Base-by-base conservation (phyloP, 2,888 invertebrate genomes). In the Parnassius mnemosyne region DNA sequence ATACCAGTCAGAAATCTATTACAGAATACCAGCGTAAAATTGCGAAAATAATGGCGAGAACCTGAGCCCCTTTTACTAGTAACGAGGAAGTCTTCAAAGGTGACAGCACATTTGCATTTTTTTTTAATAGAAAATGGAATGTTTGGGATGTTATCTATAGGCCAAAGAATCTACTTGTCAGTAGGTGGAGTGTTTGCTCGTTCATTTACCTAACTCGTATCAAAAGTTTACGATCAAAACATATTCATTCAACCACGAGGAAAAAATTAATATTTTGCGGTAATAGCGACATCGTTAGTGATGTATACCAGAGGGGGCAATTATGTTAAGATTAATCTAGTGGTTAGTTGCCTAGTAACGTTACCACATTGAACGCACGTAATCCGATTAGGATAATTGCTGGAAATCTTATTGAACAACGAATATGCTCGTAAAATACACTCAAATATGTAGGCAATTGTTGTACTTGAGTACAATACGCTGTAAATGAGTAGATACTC, bases 321-420 rank as follows among this genome's bases (percentile, higher is more conserved):
- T 91, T 89, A 88, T 73, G 72, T 71, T 66, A 74, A 82, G 85
- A 85, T 87, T 88, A 60, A 64, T 64, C 60, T 60, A 80, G 89
- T 81, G 87, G 89, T 85, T 78, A 78, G 90, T 90, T 89, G 89
- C 90, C 72, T 86, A 82, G 91, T 86, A 85, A 91, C 89, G 89
- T 86, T 84, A 79, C 77, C 69, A 72, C 77, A 68, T 76, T 75
- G 74, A 72, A 69, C 75, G 75, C 67, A 67, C 66, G 75, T 87
- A 87, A 90, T 85, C 90, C 87, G 89, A 90, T 91, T 91, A 89
- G 74, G 72, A 79, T 90, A 90, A 90, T 91, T 91, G 87, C 83
- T 77, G 82, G 80, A 87, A 87, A 87, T 86, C 86, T 85, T 81
- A 80, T 79, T 75, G 76, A 78, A 74, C 74, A 76, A 78, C 77